A percentile compares a stretch with the other conserved stretches of the same genome.
phyloP scores from a whole-genome alignment of 2,888 invertebrate species.

The Sylvicola cinctus region DNA sequence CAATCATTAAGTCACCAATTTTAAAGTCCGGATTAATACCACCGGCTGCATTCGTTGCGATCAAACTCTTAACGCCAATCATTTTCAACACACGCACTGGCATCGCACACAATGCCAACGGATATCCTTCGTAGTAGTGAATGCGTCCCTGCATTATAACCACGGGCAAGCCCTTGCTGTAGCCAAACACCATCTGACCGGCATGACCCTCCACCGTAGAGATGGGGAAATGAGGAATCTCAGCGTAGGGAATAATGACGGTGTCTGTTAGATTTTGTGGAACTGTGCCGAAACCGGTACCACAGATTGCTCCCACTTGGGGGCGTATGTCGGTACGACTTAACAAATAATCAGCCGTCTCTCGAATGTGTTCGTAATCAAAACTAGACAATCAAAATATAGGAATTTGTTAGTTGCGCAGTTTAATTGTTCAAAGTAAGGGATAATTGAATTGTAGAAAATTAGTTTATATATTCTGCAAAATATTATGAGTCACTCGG shows the following conservation, averaged over 20 bases:
- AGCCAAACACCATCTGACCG: conserved; percentile 81
- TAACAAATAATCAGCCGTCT: conserved; percentile 55
- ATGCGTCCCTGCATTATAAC: conserved; percentile 96
- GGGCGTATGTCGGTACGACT: conserved; percentile 50
- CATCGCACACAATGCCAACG: conserved; percentile 56
- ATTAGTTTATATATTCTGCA: too few species aligned
- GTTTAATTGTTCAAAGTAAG: too few species aligned
- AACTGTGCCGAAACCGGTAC: conserved; percentile 70
- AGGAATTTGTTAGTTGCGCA: too few species aligned
- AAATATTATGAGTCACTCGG: too few species aligned
- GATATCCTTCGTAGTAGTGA: conserved; percentile 94
- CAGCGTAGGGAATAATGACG: conserved; percentile 60
- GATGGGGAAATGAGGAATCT: conserved; percentile 84
- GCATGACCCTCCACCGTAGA: conserved; percentile 86
- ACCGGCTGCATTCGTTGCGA: conserved; percentile 95
- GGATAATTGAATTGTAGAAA: too few species aligned
- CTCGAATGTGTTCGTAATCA: too few species aligned
- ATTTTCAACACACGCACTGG: conserved; percentile 94
- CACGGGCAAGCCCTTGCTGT: conserved; percentile 54
- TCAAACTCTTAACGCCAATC: conserved; percentile 68
- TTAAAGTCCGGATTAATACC: conserved; percentile 73
- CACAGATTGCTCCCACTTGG: conserved; percentile 85
- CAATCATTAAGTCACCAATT: conserved; percentile 91
- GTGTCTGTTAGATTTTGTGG: conserved; percentile 55
- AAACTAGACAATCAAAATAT: too few species aligned